These are phyloP conservation scores for Diachasmimorpha longicaudata DNA, from an alignment of 1,140 invertebrate genomes.

Conservation along the genomic window DNA sequence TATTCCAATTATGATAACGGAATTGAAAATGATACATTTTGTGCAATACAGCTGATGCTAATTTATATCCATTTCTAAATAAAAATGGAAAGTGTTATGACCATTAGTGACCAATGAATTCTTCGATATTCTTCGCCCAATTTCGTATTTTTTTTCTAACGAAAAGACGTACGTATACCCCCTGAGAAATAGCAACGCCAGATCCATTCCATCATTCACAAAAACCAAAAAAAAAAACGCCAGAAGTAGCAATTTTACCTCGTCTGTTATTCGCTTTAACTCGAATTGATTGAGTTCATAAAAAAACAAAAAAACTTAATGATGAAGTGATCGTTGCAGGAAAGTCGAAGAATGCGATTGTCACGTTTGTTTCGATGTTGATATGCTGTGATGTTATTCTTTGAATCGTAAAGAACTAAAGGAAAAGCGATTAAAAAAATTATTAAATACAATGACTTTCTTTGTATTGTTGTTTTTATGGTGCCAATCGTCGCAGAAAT, in stretches of 20 bases:
- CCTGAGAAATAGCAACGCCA: neutral
- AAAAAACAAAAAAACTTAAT: conserved; percentile 3
- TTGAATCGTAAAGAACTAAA: conserved; percentile 41
- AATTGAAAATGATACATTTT: too few species aligned
- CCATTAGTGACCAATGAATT: neutral
- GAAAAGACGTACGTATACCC: neutral
- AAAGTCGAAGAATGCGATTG: conserved; percentile 31
- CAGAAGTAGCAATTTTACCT: neutral
- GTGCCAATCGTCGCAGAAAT: neutral
- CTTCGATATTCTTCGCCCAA: neutral
- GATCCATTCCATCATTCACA: neutral
- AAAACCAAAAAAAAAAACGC: neutral
- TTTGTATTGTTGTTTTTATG: conserved; percentile 41
- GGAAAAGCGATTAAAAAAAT: conserved; percentile 26
- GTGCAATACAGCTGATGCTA: too few species aligned
- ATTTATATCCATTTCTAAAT: neutral
- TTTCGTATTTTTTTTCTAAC: conserved; percentile 5
- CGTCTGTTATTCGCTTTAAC: neutral
- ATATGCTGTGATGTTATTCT: conserved; percentile 62
- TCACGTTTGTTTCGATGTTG: conserved; percentile 52
- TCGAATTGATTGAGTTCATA: neutral
- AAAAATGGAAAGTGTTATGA: neutral
- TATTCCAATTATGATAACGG: too few species aligned
- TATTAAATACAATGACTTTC: conserved; percentile 35
- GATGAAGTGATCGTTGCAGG: neutral